A percentile compares a stretch with the other conserved stretches of the same genome.
Conservation (phyloP, 2,113 vertebrate species). For the Pimephales promelas region DNA sequence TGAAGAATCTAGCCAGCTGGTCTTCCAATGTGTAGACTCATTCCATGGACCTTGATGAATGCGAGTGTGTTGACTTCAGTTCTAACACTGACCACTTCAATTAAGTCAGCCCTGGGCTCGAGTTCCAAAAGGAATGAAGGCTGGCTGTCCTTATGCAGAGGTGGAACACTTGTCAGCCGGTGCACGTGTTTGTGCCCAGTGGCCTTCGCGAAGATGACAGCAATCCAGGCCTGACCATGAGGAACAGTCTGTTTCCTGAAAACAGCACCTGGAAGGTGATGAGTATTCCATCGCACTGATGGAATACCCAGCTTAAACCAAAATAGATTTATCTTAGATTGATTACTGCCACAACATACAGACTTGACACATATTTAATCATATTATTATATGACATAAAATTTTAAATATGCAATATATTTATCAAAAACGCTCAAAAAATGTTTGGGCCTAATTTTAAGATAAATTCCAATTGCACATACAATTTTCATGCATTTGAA, state of each 20-base stretch:
- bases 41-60: conserved; percentile 39
- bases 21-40: conserved; percentile 69
- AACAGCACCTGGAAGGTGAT: conserved; percentile 17
- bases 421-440: too few relatives aligned
- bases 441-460: too few relatives aligned
- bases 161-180: conserved; percentile 52
- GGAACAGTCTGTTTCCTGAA: neutral
- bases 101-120: conserved; percentile 67
- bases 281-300: neutral
- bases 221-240: conserved; percentile 10
- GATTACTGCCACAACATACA: neutral
- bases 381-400: neutral
- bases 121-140: conserved; percentile 52
- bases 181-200: conserved; percentile 30
- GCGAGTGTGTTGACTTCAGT: conserved; percentile 38
- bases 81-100: conserved; percentile 69
- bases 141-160: conserved; percentile 57
- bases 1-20: conserved; percentile 71
- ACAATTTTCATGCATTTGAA: neutral
- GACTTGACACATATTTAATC: neutral
- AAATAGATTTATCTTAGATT: neutral
- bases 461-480: neutral
- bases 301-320: neutral
- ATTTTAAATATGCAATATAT: neutral
- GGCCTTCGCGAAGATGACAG: conserved; percentile 37